These are phyloP conservation scores for Galleria mellonella DNA, from an alignment of 1,140 invertebrate species.

Conservation along the genomic window DNA sequence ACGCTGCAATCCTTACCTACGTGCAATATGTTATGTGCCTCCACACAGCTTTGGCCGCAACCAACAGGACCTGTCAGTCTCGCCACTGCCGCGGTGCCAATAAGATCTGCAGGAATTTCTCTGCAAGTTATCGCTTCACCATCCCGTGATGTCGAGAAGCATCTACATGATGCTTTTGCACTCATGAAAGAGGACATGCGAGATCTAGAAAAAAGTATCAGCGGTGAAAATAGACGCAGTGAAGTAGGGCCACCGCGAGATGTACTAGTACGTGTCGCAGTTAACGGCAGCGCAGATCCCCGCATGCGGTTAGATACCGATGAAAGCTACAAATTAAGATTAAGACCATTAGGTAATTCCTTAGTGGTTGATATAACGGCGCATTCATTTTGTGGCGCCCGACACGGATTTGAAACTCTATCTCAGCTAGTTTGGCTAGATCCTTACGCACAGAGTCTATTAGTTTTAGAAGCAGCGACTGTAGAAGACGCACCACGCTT, in stretches of 20 bases:
- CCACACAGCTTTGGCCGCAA: slow-evolving; percentile 75
- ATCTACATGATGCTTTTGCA: slow-evolving; percentile 49
- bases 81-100: slow-evolving; percentile 58
- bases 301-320: slow-evolving; percentile 80
- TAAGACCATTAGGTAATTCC: slow-evolving; percentile 71
- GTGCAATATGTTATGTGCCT: slow-evolving; percentile 76
- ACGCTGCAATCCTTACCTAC: slow-evolving; percentile 66
- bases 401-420: slow-evolving; percentile 87
- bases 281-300: slow-evolving; percentile 68
- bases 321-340: slow-evolving; percentile 82
- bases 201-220: slow-evolving; percentile 37
- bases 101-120: slow-evolving; percentile 29
- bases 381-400: slow-evolving; percentile 83
- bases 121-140: slow-evolving; percentile 42
- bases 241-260: slow-evolving; percentile 43
- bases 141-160: slow-evolving; percentile 37
- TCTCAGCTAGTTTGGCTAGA: slow-evolving; percentile 87
- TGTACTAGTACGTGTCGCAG: slow-evolving; percentile 72
- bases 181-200: slow-evolving; percentile 45
- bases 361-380: slow-evolving; percentile 79
- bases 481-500: slow-evolving; percentile 78
- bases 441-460: slow-evolving; percentile 75
- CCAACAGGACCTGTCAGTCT: slow-evolving; percentile 73
- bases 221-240: slow-evolving; percentile 56
- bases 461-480: slow-evolving; percentile 75